Percentiles rank a stretch among this genome's conserved stretches.
These are phyloP conservation scores for Rhinoptilus africanus DNA, from an alignment of 2,113 vertebrate genomes.

Conservation along the genomic window DNA sequence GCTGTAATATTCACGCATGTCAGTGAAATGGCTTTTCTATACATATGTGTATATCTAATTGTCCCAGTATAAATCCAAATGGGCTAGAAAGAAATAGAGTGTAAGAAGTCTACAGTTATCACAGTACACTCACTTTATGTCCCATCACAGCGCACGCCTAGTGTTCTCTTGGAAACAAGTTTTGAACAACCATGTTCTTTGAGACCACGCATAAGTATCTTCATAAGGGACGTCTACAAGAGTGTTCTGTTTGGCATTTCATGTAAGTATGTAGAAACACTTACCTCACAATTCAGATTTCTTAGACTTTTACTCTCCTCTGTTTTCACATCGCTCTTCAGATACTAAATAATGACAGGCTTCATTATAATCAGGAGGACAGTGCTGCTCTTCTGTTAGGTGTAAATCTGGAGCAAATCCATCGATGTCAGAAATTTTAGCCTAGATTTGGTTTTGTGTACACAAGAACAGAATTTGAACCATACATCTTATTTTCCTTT, in stretches of 20 bases:
- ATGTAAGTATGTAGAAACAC: not conserved
- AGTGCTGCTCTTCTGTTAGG: not conserved
- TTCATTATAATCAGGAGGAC: not conserved
- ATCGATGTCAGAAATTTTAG: not conserved
- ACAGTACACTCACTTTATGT: not conserved
- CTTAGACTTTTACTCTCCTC: not conserved
- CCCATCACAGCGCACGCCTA: not conserved
- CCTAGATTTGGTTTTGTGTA: slow-evolving; percentile 6
- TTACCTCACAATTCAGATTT: not conserved
- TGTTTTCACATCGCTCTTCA: not conserved
- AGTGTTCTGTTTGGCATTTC: not conserved
- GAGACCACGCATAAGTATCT: not conserved
- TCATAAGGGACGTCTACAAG: not conserved
- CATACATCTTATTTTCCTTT: slow-evolving; percentile 19
- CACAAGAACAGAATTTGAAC: not conserved
- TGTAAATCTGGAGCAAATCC: slow-evolving; percentile 1
- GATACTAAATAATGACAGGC: not conserved
- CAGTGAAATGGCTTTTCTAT: not conserved
- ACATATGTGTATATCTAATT: not conserved
- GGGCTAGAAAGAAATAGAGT: not conserved
- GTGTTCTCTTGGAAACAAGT: not conserved
- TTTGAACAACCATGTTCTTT: not conserved
- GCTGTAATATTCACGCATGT: not conserved
- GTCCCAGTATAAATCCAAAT: not conserved
- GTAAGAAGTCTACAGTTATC: not conserved